Base-by-base conservation (phyloP, 2,797 vertebrate species). In the Hippopotamyrus pictus region DNA sequence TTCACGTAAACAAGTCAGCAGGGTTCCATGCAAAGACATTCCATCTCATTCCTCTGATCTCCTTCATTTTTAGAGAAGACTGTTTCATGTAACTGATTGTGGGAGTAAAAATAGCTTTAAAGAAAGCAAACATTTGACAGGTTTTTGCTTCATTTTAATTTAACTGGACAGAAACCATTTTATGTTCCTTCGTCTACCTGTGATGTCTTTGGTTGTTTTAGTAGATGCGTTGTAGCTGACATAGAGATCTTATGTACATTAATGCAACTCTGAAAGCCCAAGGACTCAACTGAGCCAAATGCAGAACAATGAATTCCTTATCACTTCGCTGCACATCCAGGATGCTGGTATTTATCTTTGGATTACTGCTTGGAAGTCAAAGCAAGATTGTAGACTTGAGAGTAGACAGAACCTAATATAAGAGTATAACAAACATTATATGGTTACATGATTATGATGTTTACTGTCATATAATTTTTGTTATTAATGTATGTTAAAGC, bases 1-100 rank as follows among this genome's bases (percentile, higher is more conserved):
- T 53, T 9, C 62, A 51, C 2, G 41, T 87, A 33, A 65, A 51
- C 19, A 87, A 25, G 19, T 46, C 37, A 25, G 11, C 86, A 57
- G n/a, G 29, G 6, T 41, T 41, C 33, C 14, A 12, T 57, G 25
- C n/a, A 69, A n/a, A 48, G 2, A n/a, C 3, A 73, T 88, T 65
- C 25, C 9, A 11, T 69, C 59, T 88, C 57, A 22, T 69, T 88
- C 59, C 37, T 25, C 41, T 53, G 2, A 76, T 51, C 12, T 22
- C n/a, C 65, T 73, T 51, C 33, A 25, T 53, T 88, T 25, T 19
- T 19, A 19, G 25, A 48, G n/a, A 59, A 86, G 82, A 17, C 25
- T 53, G 90, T 92, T 92, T 96, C 96, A 93, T 93, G 62, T 95
- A 95, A 96, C 91, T 87, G 95, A 95, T 96, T 94, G 96, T 93